Evolutionary conservation across 2,797 vertebrate species (phyloP).

Genomic region (Chelon labrosus): DNA sequence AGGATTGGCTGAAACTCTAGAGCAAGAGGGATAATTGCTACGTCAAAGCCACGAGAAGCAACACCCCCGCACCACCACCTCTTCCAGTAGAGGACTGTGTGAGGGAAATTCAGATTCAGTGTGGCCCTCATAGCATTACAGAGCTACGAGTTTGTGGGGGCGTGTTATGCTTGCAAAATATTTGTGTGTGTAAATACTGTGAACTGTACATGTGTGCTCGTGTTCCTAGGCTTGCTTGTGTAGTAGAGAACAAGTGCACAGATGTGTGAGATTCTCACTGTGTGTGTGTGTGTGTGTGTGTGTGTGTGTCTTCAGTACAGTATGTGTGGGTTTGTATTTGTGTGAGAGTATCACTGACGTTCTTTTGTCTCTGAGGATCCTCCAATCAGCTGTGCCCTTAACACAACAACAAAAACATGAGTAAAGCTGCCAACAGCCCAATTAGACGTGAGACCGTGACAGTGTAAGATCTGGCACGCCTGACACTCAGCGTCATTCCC

Average conservation of each 20-base stretch:
- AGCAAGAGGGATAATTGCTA: slow-evolving; percentile 54
- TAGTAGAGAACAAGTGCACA: not conserved
- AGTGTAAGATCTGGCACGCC: slow-evolving; percentile 54
- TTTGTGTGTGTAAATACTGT: not conserved
- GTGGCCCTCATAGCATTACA: slow-evolving; percentile 15
- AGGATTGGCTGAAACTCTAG: slow-evolving; percentile 53
- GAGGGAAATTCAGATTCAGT: slow-evolving; percentile 48
- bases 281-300: slow-evolving; percentile 3
- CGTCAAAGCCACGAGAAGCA: slow-evolving; percentile 40
- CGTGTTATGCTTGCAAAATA: slow-evolving; percentile 7
- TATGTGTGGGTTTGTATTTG: not conserved
- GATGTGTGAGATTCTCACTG: too few relatives aligned
- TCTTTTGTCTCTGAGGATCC: slow-evolving; percentile 14
- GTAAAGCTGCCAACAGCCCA: slow-evolving; percentile 43
- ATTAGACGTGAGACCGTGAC: slow-evolving; percentile 58
- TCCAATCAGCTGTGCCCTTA: not conserved
- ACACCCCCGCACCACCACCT: slow-evolving; percentile 7
- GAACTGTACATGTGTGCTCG: not conserved
- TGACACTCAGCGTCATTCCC: slow-evolving; percentile 56
- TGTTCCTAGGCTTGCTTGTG: not conserved
- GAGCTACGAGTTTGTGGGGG: slow-evolving; percentile 2
- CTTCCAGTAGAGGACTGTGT: slow-evolving; percentile 29
- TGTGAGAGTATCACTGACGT: slow-evolving; percentile 31
- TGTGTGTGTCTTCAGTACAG: slow-evolving; percentile 2
- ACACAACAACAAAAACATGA: slow-evolving; percentile 47